Evolutionary conservation across 2,113 vertebrate genomes (phyloP), one percentile per base, ranked within the genome.

Genomic region (Aythya baeri): DNA sequence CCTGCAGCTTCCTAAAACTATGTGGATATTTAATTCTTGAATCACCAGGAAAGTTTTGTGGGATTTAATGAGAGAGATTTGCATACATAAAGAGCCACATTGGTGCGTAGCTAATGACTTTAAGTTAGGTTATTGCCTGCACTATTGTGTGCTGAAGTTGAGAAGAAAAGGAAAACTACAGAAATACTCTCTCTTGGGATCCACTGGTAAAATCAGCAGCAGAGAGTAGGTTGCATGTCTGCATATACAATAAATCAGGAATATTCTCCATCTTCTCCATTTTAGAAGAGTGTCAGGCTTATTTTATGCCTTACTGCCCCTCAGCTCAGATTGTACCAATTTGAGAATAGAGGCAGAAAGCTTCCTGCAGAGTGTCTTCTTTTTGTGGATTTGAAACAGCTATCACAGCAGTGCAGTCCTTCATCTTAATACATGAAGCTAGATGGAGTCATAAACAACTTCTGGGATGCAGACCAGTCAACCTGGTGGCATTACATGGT

Each of bases 21-120:
- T 17, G 34, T 65, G 58, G 23, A 44, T 52, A 78, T 29, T 27
- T 86, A 88, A 93, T 92, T 93, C 34, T 88, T 88, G 91, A 90
- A 86, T 84, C 7, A 2, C 32, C 36, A 82, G 66, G 65, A 74
- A 94, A 65, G 70, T 78, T 92, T 88, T 70, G 43, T 43, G 50
- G 22, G 43, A 81, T 32, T 65, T 81, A 81, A 80, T 80, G 65
- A 86, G 36, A 67, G 61, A 95, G 34, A 83, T 91, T 78, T 83
- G 49, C 79, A 78, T 80, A 74, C 43, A 88, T 81, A 81, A 91
- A 81, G 31, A 78, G 77, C 34, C 52, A 54, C 32, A 61, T 18
- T 63, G 12, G 18, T 85, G 59, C 1, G 0, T 70, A 88, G 44
- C 58, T 94, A 77, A 67, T 95, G 54, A 54, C 68, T 93, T 91